phyloP scores from a whole-genome alignment of 1,140 invertebrate species.

The Hermetia illucens region DNA sequence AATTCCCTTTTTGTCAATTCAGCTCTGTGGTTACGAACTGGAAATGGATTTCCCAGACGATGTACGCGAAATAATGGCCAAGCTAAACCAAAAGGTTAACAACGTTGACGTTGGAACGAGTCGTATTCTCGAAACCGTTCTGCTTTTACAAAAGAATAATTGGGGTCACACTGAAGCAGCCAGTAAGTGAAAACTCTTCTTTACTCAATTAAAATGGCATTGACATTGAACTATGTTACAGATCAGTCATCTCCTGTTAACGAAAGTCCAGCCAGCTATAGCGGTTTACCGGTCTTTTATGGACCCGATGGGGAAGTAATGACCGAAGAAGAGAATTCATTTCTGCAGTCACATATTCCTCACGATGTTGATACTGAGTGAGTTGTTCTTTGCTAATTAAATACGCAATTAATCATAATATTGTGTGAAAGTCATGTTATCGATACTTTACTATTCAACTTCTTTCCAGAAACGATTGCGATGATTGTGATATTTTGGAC shows the following conservation, averaged over 20 bases:
- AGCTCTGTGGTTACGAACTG: slow-evolving; percentile 26
- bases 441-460: slow-evolving; percentile 10
- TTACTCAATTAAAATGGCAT: no score
- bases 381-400: background rate
- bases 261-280: slow-evolving; percentile 19
- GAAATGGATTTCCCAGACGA: slow-evolving; percentile 22
- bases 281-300: slow-evolving; percentile 32
- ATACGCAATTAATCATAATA: background rate
- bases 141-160: slow-evolving; percentile 25
- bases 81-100: slow-evolving; percentile 15
- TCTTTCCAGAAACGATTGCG: slow-evolving; percentile 29
- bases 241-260: no score
- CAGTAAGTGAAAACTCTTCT: background rate
- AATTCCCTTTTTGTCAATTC: background rate
- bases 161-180: slow-evolving; percentile 17
- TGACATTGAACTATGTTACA: no score
- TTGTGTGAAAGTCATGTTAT: background rate
- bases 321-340: slow-evolving; percentile 35
- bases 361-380: slow-evolving; percentile 12
- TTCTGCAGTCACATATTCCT: slow-evolving; percentile 21
- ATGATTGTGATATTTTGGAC: slow-evolving; percentile 31
- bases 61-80: slow-evolving; percentile 18
- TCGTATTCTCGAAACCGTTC: slow-evolving; percentile 19
- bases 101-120: slow-evolving; percentile 4
- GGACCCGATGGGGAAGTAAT: slow-evolving; percentile 34